phyloP scores from a whole-genome alignment of 1,140 invertebrate species.

The Stenopsyche tienmushanensis region DNA sequence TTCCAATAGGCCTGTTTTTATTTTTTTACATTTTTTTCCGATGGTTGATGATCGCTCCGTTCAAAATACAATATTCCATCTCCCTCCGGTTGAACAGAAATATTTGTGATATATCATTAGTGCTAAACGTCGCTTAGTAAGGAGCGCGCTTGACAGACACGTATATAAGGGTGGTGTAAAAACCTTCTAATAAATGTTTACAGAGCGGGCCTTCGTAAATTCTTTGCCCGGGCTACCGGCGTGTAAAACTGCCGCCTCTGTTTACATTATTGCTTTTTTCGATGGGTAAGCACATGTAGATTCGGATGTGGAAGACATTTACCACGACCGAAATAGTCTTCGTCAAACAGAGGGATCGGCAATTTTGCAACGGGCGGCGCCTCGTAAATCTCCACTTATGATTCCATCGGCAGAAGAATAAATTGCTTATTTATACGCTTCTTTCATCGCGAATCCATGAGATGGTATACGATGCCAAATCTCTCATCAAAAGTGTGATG shows the following conservation, averaged over 20 bases:
- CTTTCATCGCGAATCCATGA: too few relatives aligned
- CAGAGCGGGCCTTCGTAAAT: constrained; percentile 14
- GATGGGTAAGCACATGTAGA: neutral
- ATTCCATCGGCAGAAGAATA: too few relatives aligned
- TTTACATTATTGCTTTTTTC: constrained; percentile 14
- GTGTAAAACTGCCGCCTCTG: constrained; percentile 4
- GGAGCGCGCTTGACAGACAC: constrained; percentile 13
- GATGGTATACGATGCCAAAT: too few relatives aligned
- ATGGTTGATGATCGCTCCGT: neutral
- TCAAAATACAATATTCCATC: too few relatives aligned
- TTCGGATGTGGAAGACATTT: neutral
- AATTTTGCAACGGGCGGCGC: too few relatives aligned
- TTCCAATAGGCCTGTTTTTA: too few relatives aligned
- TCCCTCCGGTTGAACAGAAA: neutral
- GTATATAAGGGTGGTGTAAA: neutral
- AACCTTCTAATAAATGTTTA: constrained; percentile 21
- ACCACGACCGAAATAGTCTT: too few relatives aligned
- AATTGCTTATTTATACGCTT: too few relatives aligned
- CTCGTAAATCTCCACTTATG: too few relatives aligned
- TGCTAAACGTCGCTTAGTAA: constrained; percentile 21
- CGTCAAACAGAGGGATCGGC: too few relatives aligned
- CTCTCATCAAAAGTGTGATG: too few relatives aligned
- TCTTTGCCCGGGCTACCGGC: neutral
- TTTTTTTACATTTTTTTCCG: too few relatives aligned
- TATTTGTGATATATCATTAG: constrained; percentile 25